phyloP scores from a whole-genome alignment of 2,113 vertebrate genomes.

The Ginglymostoma cirratum region DNA sequence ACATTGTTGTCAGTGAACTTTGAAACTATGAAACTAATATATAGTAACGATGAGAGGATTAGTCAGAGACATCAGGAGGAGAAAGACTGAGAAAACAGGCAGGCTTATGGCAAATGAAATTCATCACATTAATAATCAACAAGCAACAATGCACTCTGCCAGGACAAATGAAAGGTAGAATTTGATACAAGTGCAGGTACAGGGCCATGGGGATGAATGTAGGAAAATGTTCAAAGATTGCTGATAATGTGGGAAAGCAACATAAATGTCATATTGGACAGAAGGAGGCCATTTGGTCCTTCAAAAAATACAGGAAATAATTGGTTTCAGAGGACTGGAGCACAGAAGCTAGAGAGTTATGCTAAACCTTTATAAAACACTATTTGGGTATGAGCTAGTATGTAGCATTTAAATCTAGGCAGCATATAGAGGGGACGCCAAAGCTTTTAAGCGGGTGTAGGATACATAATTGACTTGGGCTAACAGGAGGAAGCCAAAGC shows the following conservation, averaged over 20 bases:
- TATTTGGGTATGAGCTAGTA: neutral
- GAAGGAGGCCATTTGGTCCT: neutral
- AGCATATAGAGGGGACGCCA: neutral
- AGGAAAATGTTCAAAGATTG: neutral
- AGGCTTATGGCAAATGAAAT: neutral
- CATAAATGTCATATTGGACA: neutral
- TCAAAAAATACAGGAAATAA: neutral
- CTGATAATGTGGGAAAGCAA: neutral
- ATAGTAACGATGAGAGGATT: neutral
- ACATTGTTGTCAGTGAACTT: no score
- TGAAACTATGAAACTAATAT: no score
- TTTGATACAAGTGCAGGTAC: neutral
- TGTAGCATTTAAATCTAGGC: no score
- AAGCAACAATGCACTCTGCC: no score
- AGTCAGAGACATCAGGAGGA: neutral
- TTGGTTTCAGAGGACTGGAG: neutral
- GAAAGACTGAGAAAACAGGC: neutral
- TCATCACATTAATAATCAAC: no score
- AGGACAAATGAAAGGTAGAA: neutral
- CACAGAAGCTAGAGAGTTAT: neutral
- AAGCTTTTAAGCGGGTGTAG: neutral
- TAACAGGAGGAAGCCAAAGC: neutral
- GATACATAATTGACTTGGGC: neutral
- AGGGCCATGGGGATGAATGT: neutral
- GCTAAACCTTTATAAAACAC: neutral